Conservation (phyloP, 2,888 invertebrate species). For the Frankliniella intonsa region DNA sequence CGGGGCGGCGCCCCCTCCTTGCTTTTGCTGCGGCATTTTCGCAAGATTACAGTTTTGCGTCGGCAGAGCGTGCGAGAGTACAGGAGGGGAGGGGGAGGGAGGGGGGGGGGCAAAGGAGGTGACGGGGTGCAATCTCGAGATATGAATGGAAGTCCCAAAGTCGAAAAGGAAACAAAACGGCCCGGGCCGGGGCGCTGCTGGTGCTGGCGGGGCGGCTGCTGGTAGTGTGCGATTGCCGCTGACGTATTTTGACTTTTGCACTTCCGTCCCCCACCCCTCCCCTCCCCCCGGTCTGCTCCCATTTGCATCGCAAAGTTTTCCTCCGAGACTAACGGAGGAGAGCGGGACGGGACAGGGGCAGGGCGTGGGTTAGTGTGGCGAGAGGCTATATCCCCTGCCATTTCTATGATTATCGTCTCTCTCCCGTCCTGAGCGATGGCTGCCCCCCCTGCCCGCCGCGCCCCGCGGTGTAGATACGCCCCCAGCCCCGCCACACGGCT, state of each 20-base stretch:
- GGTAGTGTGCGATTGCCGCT: not conserved
- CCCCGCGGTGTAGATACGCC: too few relatives aligned
- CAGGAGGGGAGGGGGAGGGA: too few relatives aligned
- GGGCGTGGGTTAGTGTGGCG: too few relatives aligned
- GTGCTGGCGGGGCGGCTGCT: not conserved
- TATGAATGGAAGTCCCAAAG: not conserved
- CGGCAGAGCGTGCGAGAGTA: not conserved
- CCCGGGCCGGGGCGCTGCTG: not conserved
- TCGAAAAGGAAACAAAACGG: not conserved
- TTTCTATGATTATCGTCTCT: too few relatives aligned
- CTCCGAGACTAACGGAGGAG: not conserved
- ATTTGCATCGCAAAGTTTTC: conserved; percentile 1
- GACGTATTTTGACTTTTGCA: conserved; percentile 25
- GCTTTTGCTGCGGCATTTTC: not conserved
- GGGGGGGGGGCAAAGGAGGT: not conserved
- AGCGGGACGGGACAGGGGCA: too few relatives aligned
- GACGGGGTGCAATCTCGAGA: not conserved
- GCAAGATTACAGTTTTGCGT: not conserved
- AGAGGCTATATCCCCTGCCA: too few relatives aligned
- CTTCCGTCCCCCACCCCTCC: not conserved
- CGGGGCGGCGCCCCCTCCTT: not conserved
- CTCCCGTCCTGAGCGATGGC: too few relatives aligned
- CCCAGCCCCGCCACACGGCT: too few relatives aligned
- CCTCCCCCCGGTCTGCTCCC: not conserved
- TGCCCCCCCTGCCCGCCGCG: too few relatives aligned